A percentile compares a stretch with the other conserved stretches of the same genome.
phyloP scores from a whole-genome alignment of 1,140 invertebrate genomes.

The Bombus balteatus region DNA sequence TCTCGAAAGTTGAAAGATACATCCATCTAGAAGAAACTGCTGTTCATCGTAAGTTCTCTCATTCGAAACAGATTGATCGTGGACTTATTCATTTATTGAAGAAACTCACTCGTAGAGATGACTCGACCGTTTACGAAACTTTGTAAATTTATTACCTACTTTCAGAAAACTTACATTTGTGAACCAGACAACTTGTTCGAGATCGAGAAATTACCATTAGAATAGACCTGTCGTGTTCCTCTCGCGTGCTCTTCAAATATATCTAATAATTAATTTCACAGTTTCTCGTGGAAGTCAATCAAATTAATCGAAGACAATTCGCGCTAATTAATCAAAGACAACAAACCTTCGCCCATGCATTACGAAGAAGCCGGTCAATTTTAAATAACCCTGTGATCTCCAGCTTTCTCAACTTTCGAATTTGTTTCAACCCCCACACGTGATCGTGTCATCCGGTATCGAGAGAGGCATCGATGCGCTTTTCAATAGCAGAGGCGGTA shows the following conservation, averaged over 20 bases:
- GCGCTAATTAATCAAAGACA: neutral
- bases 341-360: neutral
- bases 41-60: neutral
- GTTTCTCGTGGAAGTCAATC: too few relatives aligned
- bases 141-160: too few relatives aligned
- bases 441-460: neutral
- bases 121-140: neutral
- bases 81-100: neutral
- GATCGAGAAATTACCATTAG: too few relatives aligned
- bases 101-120: neutral
- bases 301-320: neutral
- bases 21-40: neutral
- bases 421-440: neutral
- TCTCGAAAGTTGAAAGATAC: neutral
- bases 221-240: too few relatives aligned
- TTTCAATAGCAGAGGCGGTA: conserved; percentile 20
- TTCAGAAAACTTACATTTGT: too few relatives aligned
- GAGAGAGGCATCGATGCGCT: neutral
- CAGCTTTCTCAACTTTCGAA: neutral
- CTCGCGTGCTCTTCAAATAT: too few relatives aligned
- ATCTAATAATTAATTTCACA: too few relatives aligned
- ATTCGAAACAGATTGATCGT: too few relatives aligned
- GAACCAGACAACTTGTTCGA: neutral
- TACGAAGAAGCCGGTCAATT: neutral
- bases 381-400: neutral